phyloP scores from a whole-genome alignment of 2,888 invertebrate genomes.

The Cotesia congregata region DNA sequence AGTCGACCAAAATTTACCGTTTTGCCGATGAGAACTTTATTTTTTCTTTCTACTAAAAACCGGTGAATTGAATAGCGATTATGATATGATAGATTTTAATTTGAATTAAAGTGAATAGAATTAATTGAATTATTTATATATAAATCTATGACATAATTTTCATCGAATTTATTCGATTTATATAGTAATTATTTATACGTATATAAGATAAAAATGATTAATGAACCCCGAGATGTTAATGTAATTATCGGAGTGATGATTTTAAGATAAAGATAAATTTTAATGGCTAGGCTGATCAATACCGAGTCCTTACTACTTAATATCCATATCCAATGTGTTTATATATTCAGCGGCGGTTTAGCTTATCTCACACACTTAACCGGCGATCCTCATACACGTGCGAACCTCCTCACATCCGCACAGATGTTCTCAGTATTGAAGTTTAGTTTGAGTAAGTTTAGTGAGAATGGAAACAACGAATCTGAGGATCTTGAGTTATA shows the following conservation, averaged over 20 bases:
- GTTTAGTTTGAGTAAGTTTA: slow-evolving; percentile 6
- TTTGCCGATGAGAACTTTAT: no score
- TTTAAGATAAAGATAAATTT: slow-evolving; percentile 1
- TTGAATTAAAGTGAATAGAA: no score
- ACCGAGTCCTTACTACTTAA: slow-evolving; percentile 38
- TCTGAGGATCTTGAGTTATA: slow-evolving; percentile 38
- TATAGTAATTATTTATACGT: no score
- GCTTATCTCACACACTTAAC: background rate
- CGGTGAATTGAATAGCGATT: no score
- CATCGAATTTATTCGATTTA: background rate
- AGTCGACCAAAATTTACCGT: background rate
- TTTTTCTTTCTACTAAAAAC: no score
- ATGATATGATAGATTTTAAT: no score
- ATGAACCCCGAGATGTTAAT: background rate
- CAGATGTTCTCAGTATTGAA: background rate
- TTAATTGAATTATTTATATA: no score
- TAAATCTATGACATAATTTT: background rate
- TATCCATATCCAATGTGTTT: slow-evolving; percentile 38
- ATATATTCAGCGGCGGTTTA: slow-evolving; percentile 19
- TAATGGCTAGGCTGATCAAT: slow-evolving; percentile 27
- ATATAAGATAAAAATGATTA: background rate
- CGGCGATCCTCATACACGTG: no score
- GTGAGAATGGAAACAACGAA: slow-evolving; percentile 19
- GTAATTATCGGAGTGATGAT: background rate
- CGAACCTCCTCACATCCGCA: no score